Conservation (phyloP, 2,888 invertebrate species). For the Acanthosoma haemorrhoidale region DNA sequence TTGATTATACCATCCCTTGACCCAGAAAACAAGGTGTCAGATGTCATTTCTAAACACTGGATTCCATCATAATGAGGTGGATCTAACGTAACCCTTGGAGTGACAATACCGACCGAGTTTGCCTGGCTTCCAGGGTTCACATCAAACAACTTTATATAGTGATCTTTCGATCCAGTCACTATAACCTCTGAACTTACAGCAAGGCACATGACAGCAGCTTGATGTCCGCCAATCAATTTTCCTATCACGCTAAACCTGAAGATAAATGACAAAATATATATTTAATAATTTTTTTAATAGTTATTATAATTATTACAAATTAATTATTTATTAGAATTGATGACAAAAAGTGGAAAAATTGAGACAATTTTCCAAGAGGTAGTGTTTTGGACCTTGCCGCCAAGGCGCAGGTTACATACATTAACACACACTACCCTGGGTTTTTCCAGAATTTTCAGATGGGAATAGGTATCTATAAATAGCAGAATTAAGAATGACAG, state of each 20-base stretch:
- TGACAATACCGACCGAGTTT: conserved; percentile 48
- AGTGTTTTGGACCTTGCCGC: no score
- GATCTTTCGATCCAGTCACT: conserved; percentile 81
- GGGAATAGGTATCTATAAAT: no score
- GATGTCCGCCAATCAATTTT: conserved; percentile 71
- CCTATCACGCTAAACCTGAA: conserved; percentile 61
- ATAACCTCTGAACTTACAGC: conserved; percentile 62
- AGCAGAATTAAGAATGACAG: no score
- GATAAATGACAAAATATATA: no score
- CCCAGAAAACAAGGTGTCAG: conserved; percentile 69
- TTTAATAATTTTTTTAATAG: no score
- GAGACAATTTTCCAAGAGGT: no score
- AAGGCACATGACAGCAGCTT: conserved; percentile 79
- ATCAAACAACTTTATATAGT: conserved; percentile 63
- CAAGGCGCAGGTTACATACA: no score
- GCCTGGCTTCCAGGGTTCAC: conserved; percentile 47
- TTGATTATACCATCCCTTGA: conserved; percentile 81
- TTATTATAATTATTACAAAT: no score
- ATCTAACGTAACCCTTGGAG: conserved; percentile 61
- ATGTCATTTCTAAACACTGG: conserved; percentile 66
- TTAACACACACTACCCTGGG: no score
- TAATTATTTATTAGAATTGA: no score
- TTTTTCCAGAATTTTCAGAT: no score
- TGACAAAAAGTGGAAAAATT: no score
- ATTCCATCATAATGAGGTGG: conserved; percentile 90